Conservation (phyloP, 2,797 vertebrate species). For the Urocyon cinereoargenteus region DNA sequence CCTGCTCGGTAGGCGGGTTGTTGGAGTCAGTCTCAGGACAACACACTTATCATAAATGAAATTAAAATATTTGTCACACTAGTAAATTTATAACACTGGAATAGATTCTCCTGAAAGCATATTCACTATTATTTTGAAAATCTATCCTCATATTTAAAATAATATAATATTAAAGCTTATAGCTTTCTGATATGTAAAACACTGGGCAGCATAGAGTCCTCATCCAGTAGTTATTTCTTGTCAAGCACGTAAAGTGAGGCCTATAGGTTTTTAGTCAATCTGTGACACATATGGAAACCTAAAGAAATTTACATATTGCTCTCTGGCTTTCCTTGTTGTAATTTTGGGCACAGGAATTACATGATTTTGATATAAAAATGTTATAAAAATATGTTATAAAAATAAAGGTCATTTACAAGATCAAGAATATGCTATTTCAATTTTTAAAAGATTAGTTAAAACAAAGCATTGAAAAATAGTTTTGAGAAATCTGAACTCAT, state of each 20-base stretch:
- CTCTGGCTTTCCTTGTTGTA: not conserved
- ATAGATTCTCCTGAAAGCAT: not conserved
- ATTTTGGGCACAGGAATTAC: not conserved
- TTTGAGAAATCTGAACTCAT: slow-evolving; percentile 52
- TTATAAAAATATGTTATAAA: not conserved
- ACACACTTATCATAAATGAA: not conserved
- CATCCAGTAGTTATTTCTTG: not conserved
- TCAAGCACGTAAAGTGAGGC: not conserved
- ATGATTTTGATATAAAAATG: not conserved
- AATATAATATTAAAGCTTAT: not conserved
- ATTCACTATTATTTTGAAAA: not conserved
- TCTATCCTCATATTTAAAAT: not conserved
- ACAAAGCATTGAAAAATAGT: slow-evolving; percentile 51
- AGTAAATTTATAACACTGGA: not conserved
- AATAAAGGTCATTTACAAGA: not conserved
- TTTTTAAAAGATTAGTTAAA: slow-evolving; percentile 9
- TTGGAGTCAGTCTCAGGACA: not conserved
- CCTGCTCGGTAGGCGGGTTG: not conserved
- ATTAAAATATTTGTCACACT: not conserved
- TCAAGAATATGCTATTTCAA: not conserved
- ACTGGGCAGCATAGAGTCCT: not conserved
- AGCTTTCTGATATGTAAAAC: not conserved
- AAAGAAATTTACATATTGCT: too few species aligned
- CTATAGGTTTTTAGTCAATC: not conserved
- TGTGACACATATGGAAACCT: not conserved